Evolutionary conservation across 2,797 vertebrate genomes (phyloP), one percentile per base, ranked within the genome.

Genomic region (Diplodus sargus): DNA sequence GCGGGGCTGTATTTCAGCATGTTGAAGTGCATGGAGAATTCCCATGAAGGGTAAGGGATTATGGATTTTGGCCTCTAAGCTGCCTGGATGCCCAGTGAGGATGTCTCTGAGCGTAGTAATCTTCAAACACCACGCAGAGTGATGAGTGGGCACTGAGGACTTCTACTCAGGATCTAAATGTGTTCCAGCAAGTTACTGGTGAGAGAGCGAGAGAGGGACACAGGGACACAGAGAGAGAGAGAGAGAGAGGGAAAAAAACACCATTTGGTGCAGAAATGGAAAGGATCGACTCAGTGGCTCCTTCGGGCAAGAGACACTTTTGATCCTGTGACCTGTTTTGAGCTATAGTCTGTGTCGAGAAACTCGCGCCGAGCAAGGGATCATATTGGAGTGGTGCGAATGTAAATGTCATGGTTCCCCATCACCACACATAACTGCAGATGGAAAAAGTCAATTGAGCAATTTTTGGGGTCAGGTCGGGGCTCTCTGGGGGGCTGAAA

Each of bases 11-110:
- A 92, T 93, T 92, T 92, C 93, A 92, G 91, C 90, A 83, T 88
- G 90, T 90, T 94, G 92, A 93, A 94, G 92, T 92, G 92, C 92
- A 93, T 94, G 94, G 92, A 94, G 91, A 94, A 94, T 94, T 92
- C 92, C 92, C 94, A 93, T 94, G 93, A 94, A 94, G 94, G 94
- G 91, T 91, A 87, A 92, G 90, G 94, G 94, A 95, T 95, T 95
- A 94, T 90, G 94, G 94, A 94, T 91, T 93, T 91, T 88, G 92
- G 93, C 93, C 93, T 94, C 93, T 94, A 94, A 94, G 91, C 93
- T 92, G 93, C 93, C 92, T 89, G 91, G 90, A 92, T 93, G 92
- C 93, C 93, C 93, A 92, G 92, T 89, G 92, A 93, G 93, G 93
- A 94, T 93, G 93, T 91, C 90, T 94, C 87, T 91, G 91, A 92